Percentiles rank a stretch among this genome's conserved stretches.
Evolutionary conservation across 2,113 vertebrate genomes (phyloP).

Genomic region (Sylvilagus bachmani): DNA sequence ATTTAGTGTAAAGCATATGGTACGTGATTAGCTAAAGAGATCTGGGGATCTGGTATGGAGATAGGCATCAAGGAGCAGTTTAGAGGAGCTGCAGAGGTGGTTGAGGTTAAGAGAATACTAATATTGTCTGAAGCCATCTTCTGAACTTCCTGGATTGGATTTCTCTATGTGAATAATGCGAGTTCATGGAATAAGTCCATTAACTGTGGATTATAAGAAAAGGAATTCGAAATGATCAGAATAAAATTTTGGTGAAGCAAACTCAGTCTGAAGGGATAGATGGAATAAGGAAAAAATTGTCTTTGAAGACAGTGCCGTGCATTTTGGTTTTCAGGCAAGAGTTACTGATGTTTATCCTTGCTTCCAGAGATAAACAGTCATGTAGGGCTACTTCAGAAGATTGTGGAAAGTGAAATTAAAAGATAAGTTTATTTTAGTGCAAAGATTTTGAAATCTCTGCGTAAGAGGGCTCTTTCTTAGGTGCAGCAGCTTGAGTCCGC

Average conservation of each 20-base stretch:
- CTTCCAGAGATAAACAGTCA: slow-evolving; percentile 49
- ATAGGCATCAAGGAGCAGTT: slow-evolving; percentile 41
- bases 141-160: neutral
- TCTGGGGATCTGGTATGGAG: slow-evolving; percentile 4
- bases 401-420: too few relatives aligned
- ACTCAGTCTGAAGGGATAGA: slow-evolving; percentile 16
- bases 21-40: slow-evolving; percentile 44
- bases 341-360: slow-evolving; percentile 50
- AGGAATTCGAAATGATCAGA: slow-evolving; percentile 52
- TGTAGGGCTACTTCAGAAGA: neutral
- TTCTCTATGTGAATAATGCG: slow-evolving; percentile 31
- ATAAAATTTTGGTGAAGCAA: slow-evolving; percentile 40
- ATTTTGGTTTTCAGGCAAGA: slow-evolving; percentile 27
- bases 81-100: neutral
- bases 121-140: neutral
- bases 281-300: neutral
- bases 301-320: neutral
- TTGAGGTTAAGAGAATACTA: neutral
- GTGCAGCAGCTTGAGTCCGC: too few relatives aligned
- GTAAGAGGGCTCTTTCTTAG: too few relatives aligned
- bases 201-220: slow-evolving; percentile 24
- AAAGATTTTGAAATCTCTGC: too few relatives aligned
- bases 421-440: too few relatives aligned
- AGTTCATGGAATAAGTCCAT: slow-evolving; percentile 29
- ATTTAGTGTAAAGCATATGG: slow-evolving; percentile 31